These are phyloP conservation scores for Neogale vison DNA, from an alignment of 2,113 vertebrate genomes.

Conservation along the genomic window DNA sequence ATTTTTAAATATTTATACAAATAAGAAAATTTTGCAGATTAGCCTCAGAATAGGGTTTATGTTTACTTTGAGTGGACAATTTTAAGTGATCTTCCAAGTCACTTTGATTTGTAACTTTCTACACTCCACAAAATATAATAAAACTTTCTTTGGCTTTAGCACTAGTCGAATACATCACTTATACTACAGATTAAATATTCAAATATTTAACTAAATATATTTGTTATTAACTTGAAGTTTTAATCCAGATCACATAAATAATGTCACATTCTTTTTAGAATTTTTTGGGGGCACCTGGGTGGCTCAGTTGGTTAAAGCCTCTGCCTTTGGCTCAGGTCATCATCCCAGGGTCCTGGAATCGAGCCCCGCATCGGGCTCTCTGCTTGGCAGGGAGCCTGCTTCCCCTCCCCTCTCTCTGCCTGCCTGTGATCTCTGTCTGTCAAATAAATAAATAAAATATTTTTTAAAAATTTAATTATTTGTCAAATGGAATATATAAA, in stretches of 20 bases:
- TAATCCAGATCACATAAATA: neutral
- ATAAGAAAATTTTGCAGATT: neutral
- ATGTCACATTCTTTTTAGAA: neutral
- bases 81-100: neutral
- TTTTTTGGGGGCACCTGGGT: neutral
- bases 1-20: neutral
- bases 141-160: neutral
- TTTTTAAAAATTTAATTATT: neutral
- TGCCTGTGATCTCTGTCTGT: too few species aligned
- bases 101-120: neutral
- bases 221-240: neutral
- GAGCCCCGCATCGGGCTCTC: too few species aligned
- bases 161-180: neutral
- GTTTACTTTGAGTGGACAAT: neutral
- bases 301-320: too few species aligned
- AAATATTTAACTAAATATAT: neutral
- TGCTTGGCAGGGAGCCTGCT: too few species aligned
- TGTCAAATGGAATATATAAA: neutral
- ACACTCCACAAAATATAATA: neutral
- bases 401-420: too few species aligned
- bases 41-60: neutral
- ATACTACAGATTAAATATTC: neutral
- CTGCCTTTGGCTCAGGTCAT: too few species aligned
- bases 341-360: too few species aligned
- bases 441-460: too few species aligned